Evolutionary conservation across 2,888 invertebrate species (phyloP), one percentile per base, ranked within the genome.

Genomic region (Ormyrus thymus): DNA sequence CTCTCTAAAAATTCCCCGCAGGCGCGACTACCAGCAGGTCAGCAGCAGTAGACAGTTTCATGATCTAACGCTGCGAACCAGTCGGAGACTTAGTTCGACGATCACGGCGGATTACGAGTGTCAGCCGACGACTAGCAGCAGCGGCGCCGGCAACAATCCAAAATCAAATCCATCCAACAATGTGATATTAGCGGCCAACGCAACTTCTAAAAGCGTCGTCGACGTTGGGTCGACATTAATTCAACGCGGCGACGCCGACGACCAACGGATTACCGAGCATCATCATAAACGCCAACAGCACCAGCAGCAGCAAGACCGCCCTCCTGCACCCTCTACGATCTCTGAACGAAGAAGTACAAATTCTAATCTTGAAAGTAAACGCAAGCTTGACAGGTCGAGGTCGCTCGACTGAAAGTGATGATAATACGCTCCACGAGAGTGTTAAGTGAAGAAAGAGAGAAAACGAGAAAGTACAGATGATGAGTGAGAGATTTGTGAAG

Each of bases 141-240:
- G 29, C 29, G 29, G 46, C 51, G 7, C 11, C 43, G n/a, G 7
- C 51, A 29, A 10, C 79, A 80, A 82, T 82, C 79, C 78, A 80
- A 84, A 88, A 86, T 86, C 86, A 82, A 89, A 87, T 89, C 89
- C 89, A 89, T 89, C 89, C 89, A 89, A 86, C 83, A 89, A 89
- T 89, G 89, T 89, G 89, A 89, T 89, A 89, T 87, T 88, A 87
- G 86, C 86, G 81, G 84, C 82, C 73, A 73, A 70, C 73, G 83
- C 82, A 72, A 83, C 79, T 64, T 68, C 73, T 59, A 76, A 66
- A 72, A 72, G 55, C 51, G 9, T 15, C 48, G 55, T 46, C 51
- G 56, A 50, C 29, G 59, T 13, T 13, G 58, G 58, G 0, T 29
- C 58, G 1, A 10, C 29, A 6, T 29, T 66, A 62, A 81, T 10